Evolutionary conservation across 1,140 invertebrate genomes (phyloP).

Genomic region (Drosophila sucinea): DNA sequence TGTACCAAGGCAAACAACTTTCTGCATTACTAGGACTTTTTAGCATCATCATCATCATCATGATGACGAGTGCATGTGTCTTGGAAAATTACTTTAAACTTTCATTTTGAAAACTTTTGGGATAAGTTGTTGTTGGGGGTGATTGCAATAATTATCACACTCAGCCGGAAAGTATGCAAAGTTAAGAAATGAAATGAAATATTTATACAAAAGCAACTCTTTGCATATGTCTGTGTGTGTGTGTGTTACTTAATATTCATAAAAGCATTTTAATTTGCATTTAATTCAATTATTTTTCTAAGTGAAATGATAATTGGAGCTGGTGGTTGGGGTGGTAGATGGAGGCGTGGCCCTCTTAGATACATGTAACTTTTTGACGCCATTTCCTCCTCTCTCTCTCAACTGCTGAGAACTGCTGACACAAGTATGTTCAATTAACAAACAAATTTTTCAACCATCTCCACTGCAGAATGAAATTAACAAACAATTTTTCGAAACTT

Average conservation of each 20-base stretch:
- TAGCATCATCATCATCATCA: not conserved
- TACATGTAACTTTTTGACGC: constrained; percentile 13
- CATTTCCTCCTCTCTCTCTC: not conserved
- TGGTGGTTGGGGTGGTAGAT: not conserved
- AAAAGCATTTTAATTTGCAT: constrained; percentile 76
- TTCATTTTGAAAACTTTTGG: constrained; percentile 8
- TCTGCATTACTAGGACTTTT: not conserved
- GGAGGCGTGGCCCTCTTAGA: not conserved
- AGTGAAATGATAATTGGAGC: constrained; percentile 11
- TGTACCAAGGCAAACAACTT: constrained; percentile 2
- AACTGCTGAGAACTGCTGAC: not conserved
- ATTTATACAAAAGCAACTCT: not conserved
- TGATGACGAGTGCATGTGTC: not conserved
- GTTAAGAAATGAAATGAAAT: not conserved
- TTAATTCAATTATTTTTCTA: constrained; percentile 63
- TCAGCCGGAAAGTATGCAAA: constrained; percentile 18
- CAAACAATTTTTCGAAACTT: constrained; percentile 9
- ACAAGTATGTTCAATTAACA: constrained; percentile 18
- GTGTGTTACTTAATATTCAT: constrained; percentile 63
- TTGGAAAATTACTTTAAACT: constrained; percentile 21
- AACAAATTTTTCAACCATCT: constrained; percentile 6
- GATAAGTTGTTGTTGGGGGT: not conserved
- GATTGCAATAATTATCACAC: constrained; percentile 25
- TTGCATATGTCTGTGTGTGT: not conserved
- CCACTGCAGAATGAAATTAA: constrained; percentile 7